phyloP scores from a whole-genome alignment of 2,113 vertebrate species.

The Leiothrix lutea region DNA sequence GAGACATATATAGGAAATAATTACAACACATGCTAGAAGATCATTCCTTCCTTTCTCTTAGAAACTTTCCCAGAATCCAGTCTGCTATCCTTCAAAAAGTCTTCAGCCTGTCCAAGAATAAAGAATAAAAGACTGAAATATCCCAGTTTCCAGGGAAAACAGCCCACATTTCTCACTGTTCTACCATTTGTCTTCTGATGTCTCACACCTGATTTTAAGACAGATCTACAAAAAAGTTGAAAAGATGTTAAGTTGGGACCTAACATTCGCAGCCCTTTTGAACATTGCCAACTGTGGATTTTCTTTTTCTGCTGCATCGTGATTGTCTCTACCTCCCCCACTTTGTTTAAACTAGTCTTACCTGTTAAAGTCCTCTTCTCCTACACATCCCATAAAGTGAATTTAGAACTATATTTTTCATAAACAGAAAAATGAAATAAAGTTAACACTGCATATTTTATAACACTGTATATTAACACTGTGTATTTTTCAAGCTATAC shows the following conservation, averaged over 20 bases:
- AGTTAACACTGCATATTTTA: background rate
- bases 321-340: background rate
- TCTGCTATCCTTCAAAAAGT: background rate
- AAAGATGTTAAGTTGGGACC: background rate
- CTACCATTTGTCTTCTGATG: background rate
- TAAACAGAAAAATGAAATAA: background rate
- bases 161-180: background rate
- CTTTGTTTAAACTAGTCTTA: background rate
- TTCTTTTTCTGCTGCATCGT: background rate
- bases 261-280: background rate
- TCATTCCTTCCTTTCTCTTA: background rate
- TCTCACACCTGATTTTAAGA: background rate
- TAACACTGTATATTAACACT: too few relatives aligned
- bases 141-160: background rate
- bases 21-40: background rate
- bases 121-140: background rate
- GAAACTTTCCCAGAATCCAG: background rate
- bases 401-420: background rate
- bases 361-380: background rate
- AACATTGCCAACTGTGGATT: background rate
- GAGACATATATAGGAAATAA: background rate
- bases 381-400: background rate
- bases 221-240: background rate
- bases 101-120: background rate
- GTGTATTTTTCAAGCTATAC: background rate